Conservation (phyloP, 2,888 invertebrate genomes). For the Acleris holmiana region DNA sequence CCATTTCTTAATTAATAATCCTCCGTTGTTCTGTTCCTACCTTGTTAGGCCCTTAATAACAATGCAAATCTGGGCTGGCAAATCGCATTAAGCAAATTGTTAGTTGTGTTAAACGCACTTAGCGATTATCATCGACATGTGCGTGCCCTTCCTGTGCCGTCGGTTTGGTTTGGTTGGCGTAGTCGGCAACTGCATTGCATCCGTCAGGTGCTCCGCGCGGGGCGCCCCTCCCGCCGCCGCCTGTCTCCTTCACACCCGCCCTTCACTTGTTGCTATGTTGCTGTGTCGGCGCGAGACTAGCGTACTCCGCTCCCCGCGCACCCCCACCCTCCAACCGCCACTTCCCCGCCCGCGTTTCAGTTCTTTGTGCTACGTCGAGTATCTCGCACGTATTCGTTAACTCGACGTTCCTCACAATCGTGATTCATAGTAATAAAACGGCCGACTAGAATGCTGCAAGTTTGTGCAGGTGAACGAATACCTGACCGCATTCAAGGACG, state of each 20-base stretch:
- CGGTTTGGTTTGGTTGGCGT: slow-evolving; percentile 14
- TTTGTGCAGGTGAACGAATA: slow-evolving; percentile 67
- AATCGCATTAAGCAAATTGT: slow-evolving; percentile 15
- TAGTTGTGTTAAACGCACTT: slow-evolving; percentile 16
- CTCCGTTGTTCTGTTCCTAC: no score
- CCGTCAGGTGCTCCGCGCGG: slow-evolving; percentile 71
- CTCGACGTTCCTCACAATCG: slow-evolving; percentile 62
- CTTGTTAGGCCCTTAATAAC: no score
- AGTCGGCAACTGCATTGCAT: slow-evolving; percentile 43
- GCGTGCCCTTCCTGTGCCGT: slow-evolving; percentile 62
- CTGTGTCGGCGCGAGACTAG: slow-evolving; percentile 63
- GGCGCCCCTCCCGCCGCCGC: slow-evolving; percentile 57
- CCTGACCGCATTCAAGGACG: slow-evolving; percentile 67
- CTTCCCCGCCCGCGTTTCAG: slow-evolving; percentile 78
- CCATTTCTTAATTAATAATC: no score
- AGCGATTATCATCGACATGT: slow-evolving; percentile 61
- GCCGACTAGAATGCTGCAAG: slow-evolving; percentile 66
- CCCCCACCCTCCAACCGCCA: slow-evolving; percentile 60
- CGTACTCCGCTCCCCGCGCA: slow-evolving; percentile 65
- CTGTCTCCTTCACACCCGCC: slow-evolving; percentile 63
- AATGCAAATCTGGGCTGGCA: no score
- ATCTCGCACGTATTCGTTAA: slow-evolving; percentile 67
- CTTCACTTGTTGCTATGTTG: slow-evolving; percentile 83
- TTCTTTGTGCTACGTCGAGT: slow-evolving; percentile 80
- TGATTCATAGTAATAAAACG: slow-evolving; percentile 57